Evolutionary conservation across 2,797 vertebrate species (phyloP).

Genomic region (Pseudomugil tenellus): DNA sequence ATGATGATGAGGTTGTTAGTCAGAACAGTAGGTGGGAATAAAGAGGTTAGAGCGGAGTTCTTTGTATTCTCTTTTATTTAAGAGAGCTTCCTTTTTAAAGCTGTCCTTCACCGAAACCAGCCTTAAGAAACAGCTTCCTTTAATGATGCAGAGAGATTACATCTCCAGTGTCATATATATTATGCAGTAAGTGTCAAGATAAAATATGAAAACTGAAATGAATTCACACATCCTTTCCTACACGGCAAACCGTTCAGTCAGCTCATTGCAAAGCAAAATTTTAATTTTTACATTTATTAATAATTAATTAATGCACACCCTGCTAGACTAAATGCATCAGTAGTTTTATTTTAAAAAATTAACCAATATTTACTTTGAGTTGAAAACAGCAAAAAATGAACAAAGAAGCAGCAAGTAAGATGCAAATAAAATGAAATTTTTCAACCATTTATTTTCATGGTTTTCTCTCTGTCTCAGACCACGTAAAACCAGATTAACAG

Average conservation of each 20-base stretch:
- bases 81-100: slow-evolving; percentile 29
- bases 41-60: slow-evolving; percentile 17
- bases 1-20: slow-evolving; percentile 37
- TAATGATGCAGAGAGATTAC: slow-evolving; percentile 41
- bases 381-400: not conserved
- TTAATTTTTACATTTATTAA: slow-evolving; percentile 5
- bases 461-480: slow-evolving; percentile 5
- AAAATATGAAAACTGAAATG: not conserved
- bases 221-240: not conserved
- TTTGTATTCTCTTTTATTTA: slow-evolving; percentile 39
- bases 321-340: not conserved
- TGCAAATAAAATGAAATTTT: slow-evolving; percentile 16
- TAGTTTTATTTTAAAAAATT: not conserved
- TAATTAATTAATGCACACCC: not conserved
- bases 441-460: not conserved
- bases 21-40: slow-evolving; percentile 40
- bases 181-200: slow-evolving; percentile 5
- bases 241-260: slow-evolving; percentile 8
- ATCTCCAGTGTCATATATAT: slow-evolving; percentile 14
- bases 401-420: not conserved
- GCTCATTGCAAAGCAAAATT: slow-evolving; percentile 2
- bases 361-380: not conserved
- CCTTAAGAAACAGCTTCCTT: slow-evolving; percentile 20
- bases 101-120: slow-evolving; percentile 11
- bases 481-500: not conserved